Evolutionary conservation across 1,140 invertebrate genomes (phyloP).

Genomic region (Streblospio benedicti): DNA sequence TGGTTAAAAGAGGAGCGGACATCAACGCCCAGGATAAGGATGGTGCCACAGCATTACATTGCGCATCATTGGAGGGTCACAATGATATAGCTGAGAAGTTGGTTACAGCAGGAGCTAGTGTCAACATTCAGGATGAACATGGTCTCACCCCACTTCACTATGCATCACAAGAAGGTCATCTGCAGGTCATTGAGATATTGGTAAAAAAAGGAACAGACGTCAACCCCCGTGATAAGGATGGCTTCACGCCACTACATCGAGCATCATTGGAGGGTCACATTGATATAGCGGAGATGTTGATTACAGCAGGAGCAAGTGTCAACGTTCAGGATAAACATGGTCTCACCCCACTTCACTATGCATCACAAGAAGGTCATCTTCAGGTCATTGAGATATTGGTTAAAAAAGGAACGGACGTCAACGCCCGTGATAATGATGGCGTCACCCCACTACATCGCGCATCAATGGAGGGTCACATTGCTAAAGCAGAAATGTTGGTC

Average conservation of each 20-base stretch:
- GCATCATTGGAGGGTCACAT: not conserved
- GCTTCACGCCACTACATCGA: slow-evolving; percentile 1
- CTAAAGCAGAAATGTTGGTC: not conserved
- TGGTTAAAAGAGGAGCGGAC: slow-evolving; percentile 46
- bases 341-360: slow-evolving; percentile 5
- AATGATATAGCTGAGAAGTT: slow-evolving; percentile 3
- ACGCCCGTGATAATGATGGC: not conserved
- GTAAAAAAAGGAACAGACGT: not conserved
- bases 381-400: not conserved
- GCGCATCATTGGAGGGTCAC: slow-evolving; percentile 11
- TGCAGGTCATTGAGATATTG: not conserved
- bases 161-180: not conserved
- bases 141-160: slow-evolving; percentile 5
- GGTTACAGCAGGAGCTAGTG: not conserved
- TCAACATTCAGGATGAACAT: slow-evolving; percentile 13
- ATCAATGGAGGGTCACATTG: not conserved
- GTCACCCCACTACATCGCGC: slow-evolving; percentile 1
- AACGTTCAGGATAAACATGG: not conserved
- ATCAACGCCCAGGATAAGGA: slow-evolving; percentile 8
- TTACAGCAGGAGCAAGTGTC: not conserved
- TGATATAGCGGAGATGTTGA: not conserved
- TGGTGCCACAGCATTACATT: slow-evolving; percentile 16
- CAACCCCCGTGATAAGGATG: not conserved
- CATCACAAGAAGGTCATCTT: not conserved
- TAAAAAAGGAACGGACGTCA: not conserved